These are phyloP conservation scores for Danionella cerebrum DNA, from an alignment of 2,113 vertebrate species.

Conservation along the genomic window DNA sequence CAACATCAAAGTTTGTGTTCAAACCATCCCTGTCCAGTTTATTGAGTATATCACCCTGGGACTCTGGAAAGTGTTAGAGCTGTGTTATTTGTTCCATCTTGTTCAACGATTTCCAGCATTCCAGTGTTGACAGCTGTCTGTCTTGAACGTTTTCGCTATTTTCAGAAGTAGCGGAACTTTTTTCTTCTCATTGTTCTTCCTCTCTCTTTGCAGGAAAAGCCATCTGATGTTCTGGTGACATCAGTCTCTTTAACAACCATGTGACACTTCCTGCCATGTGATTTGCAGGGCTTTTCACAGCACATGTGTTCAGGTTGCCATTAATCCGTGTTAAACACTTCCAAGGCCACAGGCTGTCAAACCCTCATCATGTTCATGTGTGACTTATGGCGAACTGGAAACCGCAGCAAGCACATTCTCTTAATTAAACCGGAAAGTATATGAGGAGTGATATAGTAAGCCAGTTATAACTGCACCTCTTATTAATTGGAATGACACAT, in stretches of 20 bases:
- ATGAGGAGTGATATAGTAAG: constrained; percentile 5
- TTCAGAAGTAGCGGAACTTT: not conserved
- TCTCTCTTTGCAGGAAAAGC: too few relatives aligned
- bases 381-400: constrained; percentile 34
- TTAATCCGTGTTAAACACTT: constrained; percentile 39
- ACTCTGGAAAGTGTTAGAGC: constrained; percentile 2
- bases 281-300: not conserved
- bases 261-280: not conserved
- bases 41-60: constrained; percentile 4
- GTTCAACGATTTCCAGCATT: not conserved
- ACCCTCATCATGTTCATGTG: not conserved
- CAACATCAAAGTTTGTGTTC: too few relatives aligned
- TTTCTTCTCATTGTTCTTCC: not conserved
- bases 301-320: constrained; percentile 14
- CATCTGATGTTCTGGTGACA: not conserved
- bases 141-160: not conserved
- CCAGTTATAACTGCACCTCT: not conserved
- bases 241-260: not conserved
- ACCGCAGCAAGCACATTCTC: constrained; percentile 26
- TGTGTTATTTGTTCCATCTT: not conserved
- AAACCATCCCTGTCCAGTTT: too few relatives aligned
- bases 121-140: not conserved
- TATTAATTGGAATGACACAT: constrained; percentile 35
- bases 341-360: constrained; percentile 24
- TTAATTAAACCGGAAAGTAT: constrained; percentile 41